Evolutionary conservation across 2,113 vertebrate species (phyloP).

Genomic region (Bagarius yarrelli): DNA sequence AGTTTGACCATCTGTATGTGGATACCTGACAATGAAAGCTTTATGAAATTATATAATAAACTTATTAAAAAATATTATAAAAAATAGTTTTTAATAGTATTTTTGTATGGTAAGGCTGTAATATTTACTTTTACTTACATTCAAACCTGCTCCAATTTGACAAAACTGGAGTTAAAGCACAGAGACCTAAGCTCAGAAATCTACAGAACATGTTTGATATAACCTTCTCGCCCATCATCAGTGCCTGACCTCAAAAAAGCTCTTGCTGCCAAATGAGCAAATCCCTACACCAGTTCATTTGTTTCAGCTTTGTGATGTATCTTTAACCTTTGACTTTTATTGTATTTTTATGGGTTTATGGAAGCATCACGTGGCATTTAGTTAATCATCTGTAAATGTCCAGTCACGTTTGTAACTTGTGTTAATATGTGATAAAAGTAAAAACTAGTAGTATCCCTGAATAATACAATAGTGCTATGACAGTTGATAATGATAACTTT

Average conservation of each 20-base stretch:
- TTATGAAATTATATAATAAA: too few species aligned
- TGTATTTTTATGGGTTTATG: conserved; percentile 5
- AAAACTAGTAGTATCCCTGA: background rate
- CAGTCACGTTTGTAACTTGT: background rate
- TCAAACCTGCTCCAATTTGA: background rate
- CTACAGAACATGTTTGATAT: background rate
- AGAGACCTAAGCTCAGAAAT: background rate
- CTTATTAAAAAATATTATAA: too few species aligned
- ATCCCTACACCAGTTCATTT: background rate
- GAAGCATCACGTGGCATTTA: background rate
- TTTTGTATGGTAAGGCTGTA: background rate
- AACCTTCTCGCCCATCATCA: background rate
- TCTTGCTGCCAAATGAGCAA: background rate
- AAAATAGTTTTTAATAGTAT: too few species aligned
- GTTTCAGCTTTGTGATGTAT: background rate
- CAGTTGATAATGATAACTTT: background rate
- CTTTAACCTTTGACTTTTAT: conserved; percentile 11
- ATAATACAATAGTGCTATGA: background rate
- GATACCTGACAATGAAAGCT: background rate
- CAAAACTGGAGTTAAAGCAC: background rate
- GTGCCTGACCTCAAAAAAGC: background rate
- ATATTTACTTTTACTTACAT: background rate
- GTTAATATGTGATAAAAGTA: background rate
- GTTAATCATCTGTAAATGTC: conserved; percentile 5
- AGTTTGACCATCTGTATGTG: too few species aligned